Percentiles rank a stretch among this genome's conserved stretches.
Conservation (phyloP, 2,888 invertebrate genomes). For the Cantharis lateralis region DNA sequence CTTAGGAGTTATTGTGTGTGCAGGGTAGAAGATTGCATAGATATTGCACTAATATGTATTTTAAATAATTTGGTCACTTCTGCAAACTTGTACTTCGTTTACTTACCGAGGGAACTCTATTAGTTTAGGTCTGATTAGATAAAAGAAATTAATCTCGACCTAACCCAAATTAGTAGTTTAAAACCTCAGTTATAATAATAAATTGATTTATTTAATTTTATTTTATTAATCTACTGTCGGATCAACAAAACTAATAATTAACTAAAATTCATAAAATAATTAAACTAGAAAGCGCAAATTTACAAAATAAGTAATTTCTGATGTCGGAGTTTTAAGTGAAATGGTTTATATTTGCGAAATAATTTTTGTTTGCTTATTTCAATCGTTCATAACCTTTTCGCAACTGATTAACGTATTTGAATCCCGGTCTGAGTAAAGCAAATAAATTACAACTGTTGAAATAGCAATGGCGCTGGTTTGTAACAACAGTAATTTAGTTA, state of each 20-base stretch:
- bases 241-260: not conserved
- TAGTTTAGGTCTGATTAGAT: not conserved
- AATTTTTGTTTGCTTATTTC: not conserved
- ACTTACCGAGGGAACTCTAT: not conserved
- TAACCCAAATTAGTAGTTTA: not conserved
- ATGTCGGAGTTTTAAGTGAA: not conserved
- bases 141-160: not conserved
- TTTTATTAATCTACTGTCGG: not conserved
- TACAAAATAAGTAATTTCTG: not conserved
- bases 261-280: not conserved
- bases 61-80: not conserved
- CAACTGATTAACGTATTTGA: conserved; percentile 19
- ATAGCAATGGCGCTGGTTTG: conserved; percentile 10
- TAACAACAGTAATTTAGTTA: conserved; percentile 24
- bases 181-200: not conserved
- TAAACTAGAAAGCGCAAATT: not conserved
- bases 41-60: not conserved
- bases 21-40: not conserved
- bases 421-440: conserved; percentile 9
- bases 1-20: not conserved
- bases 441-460: conserved; percentile 16
- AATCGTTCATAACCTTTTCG: conserved; percentile 8
- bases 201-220: not conserved
- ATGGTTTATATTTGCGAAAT: not conserved
- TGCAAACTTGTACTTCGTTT: not conserved